phyloP scores from a whole-genome alignment of 2,113 vertebrate species.

The Charina bottae region DNA sequence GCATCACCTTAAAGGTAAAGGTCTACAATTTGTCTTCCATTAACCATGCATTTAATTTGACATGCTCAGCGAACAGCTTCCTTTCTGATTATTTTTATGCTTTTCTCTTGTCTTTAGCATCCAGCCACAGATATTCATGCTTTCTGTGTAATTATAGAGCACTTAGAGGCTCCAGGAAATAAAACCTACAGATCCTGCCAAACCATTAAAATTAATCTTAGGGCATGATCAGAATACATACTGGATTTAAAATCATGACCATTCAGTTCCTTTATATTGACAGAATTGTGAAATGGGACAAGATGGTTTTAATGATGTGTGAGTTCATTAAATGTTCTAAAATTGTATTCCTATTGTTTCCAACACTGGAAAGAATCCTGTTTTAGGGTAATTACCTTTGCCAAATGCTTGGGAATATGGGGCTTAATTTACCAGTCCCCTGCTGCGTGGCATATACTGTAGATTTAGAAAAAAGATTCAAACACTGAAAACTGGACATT shows the following conservation, averaged over 20 bases:
- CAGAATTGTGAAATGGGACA: background rate
- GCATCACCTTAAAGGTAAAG: background rate
- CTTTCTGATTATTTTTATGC: background rate
- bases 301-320: background rate
- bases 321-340: background rate
- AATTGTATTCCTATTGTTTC: background rate
- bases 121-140: conserved; percentile 11
- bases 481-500: background rate
- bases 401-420: background rate
- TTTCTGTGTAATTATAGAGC: background rate
- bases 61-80: background rate
- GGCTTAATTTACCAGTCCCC: background rate
- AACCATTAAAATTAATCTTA: background rate
- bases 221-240: background rate
- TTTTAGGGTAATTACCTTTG: background rate
- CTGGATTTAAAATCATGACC: background rate
- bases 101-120: conserved; percentile 1
- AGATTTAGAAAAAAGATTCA: background rate
- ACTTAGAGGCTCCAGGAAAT: background rate
- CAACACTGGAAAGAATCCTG: background rate
- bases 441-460: background rate
- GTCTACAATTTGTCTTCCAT: background rate
- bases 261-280: background rate
- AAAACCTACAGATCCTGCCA: background rate
- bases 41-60: background rate